Percentiles rank a stretch among this genome's conserved stretches.
Conservation (phyloP, 2,888 invertebrate genomes). For the Diaphora mendica region DNA sequence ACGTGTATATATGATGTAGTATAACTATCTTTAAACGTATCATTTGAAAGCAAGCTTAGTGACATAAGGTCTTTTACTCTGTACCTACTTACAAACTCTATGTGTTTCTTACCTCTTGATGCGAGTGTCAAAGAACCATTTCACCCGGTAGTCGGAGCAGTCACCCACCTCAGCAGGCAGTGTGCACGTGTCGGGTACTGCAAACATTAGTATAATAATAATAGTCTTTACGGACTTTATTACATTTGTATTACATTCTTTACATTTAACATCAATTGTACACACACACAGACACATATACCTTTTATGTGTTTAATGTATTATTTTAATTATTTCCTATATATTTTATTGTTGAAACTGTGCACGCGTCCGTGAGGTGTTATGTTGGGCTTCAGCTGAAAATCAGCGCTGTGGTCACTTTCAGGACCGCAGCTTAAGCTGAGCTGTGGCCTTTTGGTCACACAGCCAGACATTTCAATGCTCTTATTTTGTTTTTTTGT, state of each 20-base stretch:
- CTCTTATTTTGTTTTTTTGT: too few species aligned
- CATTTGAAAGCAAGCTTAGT: not conserved
- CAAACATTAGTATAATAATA: constrained; percentile 32
- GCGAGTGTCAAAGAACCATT: constrained; percentile 94
- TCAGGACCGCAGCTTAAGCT: too few species aligned
- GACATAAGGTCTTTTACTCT: not conserved
- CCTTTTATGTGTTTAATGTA: too few species aligned
- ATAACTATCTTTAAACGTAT: too few species aligned
- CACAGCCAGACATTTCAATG: too few species aligned
- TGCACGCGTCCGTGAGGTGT: too few species aligned
- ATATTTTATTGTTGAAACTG: too few species aligned
- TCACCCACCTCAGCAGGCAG: constrained; percentile 92
- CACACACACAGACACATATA: not conserved
- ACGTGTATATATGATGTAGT: too few species aligned
- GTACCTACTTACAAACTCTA: not conserved
- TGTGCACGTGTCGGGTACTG: constrained; percentile 87
- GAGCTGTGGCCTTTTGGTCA: too few species aligned
- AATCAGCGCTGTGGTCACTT: too few species aligned
- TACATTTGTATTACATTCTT: not conserved
- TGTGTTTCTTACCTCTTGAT: constrained; percentile 80
- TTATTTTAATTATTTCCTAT: too few species aligned
- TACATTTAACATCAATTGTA: not conserved
- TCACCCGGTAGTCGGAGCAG: constrained; percentile 90
- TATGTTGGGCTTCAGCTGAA: too few species aligned
- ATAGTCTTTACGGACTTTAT: not conserved